A percentile compares a stretch with the other conserved stretches of the same genome.
Evolutionary conservation across 2,888 invertebrate species (phyloP).

Genomic region (Caradrina kadenii): DNA sequence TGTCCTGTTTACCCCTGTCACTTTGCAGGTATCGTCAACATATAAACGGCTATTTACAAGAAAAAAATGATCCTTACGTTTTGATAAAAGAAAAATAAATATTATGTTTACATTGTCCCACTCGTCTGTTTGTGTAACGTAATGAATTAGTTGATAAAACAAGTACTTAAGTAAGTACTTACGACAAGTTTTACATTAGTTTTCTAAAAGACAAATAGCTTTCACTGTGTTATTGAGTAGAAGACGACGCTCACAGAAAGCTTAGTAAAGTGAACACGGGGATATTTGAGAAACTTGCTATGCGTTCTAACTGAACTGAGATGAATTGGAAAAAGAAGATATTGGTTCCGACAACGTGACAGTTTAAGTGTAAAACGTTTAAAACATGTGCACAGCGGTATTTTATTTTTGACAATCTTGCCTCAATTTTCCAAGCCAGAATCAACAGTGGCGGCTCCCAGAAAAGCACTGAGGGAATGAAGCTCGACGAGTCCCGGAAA

Average conservation of each 20-base stretch:
- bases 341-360: conserved; percentile 1
- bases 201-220: conserved; percentile 37
- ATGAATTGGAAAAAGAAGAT: conserved; percentile 21
- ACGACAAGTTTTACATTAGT: conserved; percentile 18
- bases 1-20: conserved; percentile 37
- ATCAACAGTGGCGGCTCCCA: no score
- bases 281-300: conserved; percentile 22
- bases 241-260: conserved; percentile 3
- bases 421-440: no score
- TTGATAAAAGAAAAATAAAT: neutral
- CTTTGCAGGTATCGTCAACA: conserved; percentile 23
- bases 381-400: no score
- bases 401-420: no score
- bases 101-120: neutral
- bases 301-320: neutral
- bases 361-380: no score
- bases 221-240: conserved; percentile 28
- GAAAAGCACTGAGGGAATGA: no score
- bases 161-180: neutral
- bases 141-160: conserved; percentile 18
- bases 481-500: no score
- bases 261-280: conserved; percentile 24
- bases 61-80: conserved; percentile 4
- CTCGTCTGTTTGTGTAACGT: neutral
- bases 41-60: conserved; percentile 9